A percentile compares a stretch with the other conserved stretches of the same genome.
Conservation (phyloP, 1,140 invertebrate species). For the Temnothorax nylanderi region DNA sequence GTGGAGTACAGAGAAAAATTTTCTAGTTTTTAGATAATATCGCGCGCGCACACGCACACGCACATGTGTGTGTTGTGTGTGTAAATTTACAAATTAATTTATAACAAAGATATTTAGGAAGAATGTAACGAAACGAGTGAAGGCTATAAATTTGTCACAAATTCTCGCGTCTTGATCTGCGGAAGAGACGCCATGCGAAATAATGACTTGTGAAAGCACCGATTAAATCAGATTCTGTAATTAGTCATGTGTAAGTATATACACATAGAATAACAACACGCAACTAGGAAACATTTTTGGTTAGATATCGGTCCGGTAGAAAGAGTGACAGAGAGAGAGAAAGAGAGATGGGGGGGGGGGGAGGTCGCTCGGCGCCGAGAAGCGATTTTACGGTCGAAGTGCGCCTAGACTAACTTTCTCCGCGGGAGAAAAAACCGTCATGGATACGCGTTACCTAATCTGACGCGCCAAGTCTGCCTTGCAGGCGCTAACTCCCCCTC, state of each 20-base stretch:
- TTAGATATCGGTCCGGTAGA: background rate
- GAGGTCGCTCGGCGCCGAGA: conserved; percentile 2
- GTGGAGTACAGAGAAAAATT: conserved; percentile 5
- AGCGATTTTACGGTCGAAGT: conserved; percentile 74
- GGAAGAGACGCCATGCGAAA: background rate
- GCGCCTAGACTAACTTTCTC: conserved; percentile 75
- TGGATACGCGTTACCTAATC: conserved; percentile 74
- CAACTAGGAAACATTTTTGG: background rate
- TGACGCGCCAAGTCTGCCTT: conserved; percentile 67
- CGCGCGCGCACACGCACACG: too few relatives aligned
- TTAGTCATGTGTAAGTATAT: background rate
- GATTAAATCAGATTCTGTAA: background rate
- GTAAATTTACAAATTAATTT: background rate
- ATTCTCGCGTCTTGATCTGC: too few relatives aligned
- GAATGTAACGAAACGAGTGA: too few relatives aligned
- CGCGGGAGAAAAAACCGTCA: conserved; percentile 65
- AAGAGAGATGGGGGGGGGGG: background rate
- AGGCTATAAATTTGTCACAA: too few relatives aligned
- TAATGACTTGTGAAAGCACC: background rate
- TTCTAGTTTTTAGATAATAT: background rate
- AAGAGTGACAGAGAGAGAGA: background rate
- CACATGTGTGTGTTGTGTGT: background rate
- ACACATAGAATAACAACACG: background rate
- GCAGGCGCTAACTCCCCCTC: conserved; percentile 34
- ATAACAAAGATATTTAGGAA: background rate